Base-by-base conservation (phyloP, 2,888 invertebrate species). In the Nudaria mundana region DNA sequence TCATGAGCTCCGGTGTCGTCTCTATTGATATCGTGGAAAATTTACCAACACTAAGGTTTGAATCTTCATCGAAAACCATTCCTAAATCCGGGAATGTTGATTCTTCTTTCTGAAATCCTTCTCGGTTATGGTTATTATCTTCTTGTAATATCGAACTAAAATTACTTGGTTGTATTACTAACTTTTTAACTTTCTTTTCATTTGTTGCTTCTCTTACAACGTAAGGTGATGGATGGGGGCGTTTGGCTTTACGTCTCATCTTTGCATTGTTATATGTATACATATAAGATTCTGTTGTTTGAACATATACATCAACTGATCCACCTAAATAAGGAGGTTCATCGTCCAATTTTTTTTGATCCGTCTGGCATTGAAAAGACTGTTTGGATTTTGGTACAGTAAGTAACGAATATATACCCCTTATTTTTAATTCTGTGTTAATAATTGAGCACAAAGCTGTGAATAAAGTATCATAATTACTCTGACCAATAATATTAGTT, bases 391-490 rank as follows among this genome's bases (percentile, higher is more conserved):
- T 71, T 0, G 54, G 52, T 0, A 44, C 35, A 1, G 71, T 76
- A 1, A 87, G 40, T 1, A 87, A 38, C 0, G 84, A 66, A 2
- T 79, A 42, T 1, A 87, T 74, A 0, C 71, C 78, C 0, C 75
- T 56, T 0, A 85, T 59, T 56, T 75, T 81, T 1, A 76, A 47
- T 28, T 85, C 82, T 6, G 71, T 70, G 25, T 59, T 79, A 0
- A 81, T 65, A 0, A 85, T 69, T 0, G 83, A 79, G 33, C 80
- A 77, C 3, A 87, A 14, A 0, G 79, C 75, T 4, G 71, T 61
- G 1, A 86, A 71, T 0, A 85, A 40, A 0, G 59, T 61, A 13
- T 82, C 76, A 32, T 82, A 87, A 23, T 77, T 79, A 0, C 65
- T 66, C 26, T 83, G 81, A 0, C 87, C 87, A 0, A 87, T 79